Evolutionary conservation across 1,140 invertebrate genomes (phyloP).

Genomic region (Lucilia sericata): DNA sequence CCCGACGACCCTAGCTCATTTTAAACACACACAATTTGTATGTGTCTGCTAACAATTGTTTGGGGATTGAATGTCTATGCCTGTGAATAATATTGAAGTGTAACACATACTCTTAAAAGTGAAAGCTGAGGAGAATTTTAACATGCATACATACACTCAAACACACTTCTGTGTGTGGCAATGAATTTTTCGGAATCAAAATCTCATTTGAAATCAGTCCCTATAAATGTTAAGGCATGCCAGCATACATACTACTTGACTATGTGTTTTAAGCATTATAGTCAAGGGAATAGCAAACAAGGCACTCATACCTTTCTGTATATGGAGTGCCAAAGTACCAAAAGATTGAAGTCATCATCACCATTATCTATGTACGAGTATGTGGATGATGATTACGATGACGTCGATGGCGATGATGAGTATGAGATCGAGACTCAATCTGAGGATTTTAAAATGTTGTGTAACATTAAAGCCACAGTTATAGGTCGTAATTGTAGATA

Average conservation of each 20-base stretch:
- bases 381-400: not conserved
- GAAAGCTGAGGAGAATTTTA: constrained; percentile 24
- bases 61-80: not conserved
- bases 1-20: not conserved
- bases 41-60: not conserved
- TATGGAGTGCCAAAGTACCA: not conserved
- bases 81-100: not conserved
- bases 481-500: not conserved
- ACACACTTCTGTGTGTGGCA: not conserved
- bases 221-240: not conserved
- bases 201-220: not conserved
- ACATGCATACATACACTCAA: not conserved
- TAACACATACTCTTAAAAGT: constrained; percentile 41
- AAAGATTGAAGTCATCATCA: constrained; percentile 19
- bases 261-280: not conserved
- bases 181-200: constrained; percentile 36
- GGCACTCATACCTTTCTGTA: not conserved
- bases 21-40: not conserved
- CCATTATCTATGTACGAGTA: constrained; percentile 1
- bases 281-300: constrained; percentile 22
- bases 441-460: not conserved
- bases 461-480: constrained; percentile 3
- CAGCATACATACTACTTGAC: constrained; percentile 19
- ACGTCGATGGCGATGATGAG: not conserved
- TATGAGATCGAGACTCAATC: not conserved